Evolutionary conservation across 2,113 vertebrate genomes (phyloP), one percentile per base, ranked within the genome.

Genomic region (Pica pica): DNA sequence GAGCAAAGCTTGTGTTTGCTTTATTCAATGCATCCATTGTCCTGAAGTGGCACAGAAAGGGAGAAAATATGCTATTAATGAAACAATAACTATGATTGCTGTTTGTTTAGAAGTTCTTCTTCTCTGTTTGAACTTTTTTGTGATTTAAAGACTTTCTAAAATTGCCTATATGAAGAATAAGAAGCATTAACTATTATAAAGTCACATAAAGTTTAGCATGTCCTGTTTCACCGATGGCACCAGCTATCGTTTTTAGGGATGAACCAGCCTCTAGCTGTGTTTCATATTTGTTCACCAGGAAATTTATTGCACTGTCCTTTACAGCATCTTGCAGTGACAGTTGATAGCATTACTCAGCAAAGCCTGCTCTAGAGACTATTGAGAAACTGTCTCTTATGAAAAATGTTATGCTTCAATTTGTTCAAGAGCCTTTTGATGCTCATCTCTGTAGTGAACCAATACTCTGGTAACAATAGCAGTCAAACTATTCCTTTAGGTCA

Each of bases 1-100:
- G 93, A 56, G 98, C 98, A 85, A 99, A 99, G 8, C 31, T 82
- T 3, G 98, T 98, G 89, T 99, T 99, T 47, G 98, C 98, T 70
- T 87, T 84, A 79, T 95, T 97, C 86, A 99, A 57, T 53, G 84
- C 68, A 46, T 98, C 98, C 99, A 99, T 99, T 93, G 63, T 94
- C 74, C 61, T 80, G 55, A 91, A 87, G 37, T 96, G 97, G 70
- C 52, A 95, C 39, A 52, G 65, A 73, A 82, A 92, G 20, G 4
- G 11, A 94, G 37, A 33, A 86, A 90, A 90, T 5, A 67, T 74
- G 11, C 23, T 61, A 9, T 83, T 63, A 86, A n/a, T 1, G 2
- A 89, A 39, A 7, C 6, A 42, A 11, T 46, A n/a, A 26, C 41
- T 71, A 24, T 47, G 49, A n/a, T 3, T 77, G 27, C 24, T 83